Percentiles rank a stretch among this genome's conserved stretches.
Conservation (phyloP, 2,797 vertebrate genomes). For the Falco novaeseelandiae region DNA sequence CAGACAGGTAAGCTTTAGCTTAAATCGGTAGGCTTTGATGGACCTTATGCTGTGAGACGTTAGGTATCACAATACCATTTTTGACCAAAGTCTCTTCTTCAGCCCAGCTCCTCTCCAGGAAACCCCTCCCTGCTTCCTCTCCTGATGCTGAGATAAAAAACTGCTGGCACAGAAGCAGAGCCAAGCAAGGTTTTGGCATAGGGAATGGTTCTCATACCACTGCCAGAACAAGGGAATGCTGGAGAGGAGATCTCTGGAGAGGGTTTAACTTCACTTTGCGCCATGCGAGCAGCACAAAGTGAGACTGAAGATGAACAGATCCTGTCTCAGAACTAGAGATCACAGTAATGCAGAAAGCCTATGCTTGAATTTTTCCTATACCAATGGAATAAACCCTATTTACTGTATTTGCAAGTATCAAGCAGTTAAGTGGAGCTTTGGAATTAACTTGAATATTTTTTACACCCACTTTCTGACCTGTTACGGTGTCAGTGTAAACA, state of each 20-base stretch:
- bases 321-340: neutral
- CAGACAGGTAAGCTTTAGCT: neutral
- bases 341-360: neutral
- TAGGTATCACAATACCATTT: neutral
- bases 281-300: neutral
- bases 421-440: neutral
- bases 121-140: neutral
- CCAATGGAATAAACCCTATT: neutral
- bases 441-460: neutral
- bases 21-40: neutral
- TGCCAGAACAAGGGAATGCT: constrained; percentile 42
- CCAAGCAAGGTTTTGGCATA: constrained; percentile 26
- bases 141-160: constrained; percentile 5
- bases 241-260: constrained; percentile 21
- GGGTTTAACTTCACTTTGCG: neutral
- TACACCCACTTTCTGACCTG: neutral
- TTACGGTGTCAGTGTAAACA: neutral
- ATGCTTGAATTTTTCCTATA: neutral
- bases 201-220: neutral
- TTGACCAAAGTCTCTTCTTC: neutral
- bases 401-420: neutral
- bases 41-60: neutral
- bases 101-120: neutral
- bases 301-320: constrained; percentile 57
- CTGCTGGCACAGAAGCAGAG: constrained; percentile 31